These are phyloP conservation scores for Nanorana parkeri DNA, from an alignment of 2,113 vertebrate genomes.

Conservation along the genomic window DNA sequence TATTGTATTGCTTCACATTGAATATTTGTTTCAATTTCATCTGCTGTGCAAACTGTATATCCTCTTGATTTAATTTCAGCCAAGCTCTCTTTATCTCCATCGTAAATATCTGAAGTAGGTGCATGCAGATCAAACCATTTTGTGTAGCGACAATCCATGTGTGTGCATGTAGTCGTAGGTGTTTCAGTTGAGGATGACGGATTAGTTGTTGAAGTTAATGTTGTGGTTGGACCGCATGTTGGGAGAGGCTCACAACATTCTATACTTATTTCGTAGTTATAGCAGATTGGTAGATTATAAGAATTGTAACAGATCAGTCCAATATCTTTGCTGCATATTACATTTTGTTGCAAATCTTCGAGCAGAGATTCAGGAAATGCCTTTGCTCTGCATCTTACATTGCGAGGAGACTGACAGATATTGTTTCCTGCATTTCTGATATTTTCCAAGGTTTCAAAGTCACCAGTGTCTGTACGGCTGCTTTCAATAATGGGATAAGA, in stretches of 20 bases:
- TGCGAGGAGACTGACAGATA: conserved; percentile 47
- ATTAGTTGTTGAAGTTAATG: background rate
- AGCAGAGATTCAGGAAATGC: background rate
- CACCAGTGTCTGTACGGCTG: conserved; percentile 57
- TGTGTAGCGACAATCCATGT: conserved; percentile 27
- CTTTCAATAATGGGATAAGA: conserved; percentile 42
- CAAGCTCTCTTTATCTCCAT: conserved; percentile 21
- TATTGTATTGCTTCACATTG: conserved; percentile 1
- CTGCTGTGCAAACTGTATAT: background rate
- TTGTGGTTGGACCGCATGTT: background rate
- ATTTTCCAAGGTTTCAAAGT: conserved; percentile 68
- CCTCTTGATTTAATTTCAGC: conserved; percentile 4
- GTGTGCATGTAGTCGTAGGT: background rate
- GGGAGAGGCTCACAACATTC: conserved; percentile 14
- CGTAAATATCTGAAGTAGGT: conserved; percentile 8
- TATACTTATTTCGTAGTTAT: conserved; percentile 70
- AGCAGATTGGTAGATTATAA: conserved; percentile 64
- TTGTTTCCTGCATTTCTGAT: conserved; percentile 62
- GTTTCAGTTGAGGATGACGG: background rate
- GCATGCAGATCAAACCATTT: conserved; percentile 28
- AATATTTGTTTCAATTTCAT: conserved; percentile 7
- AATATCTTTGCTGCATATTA: conserved; percentile 53
- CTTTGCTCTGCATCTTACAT: conserved; percentile 65
- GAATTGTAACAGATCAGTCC: conserved; percentile 71
- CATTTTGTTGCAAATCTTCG: conserved; percentile 61